Conservation (phyloP, 2,888 invertebrate species). For the Aleiodes leptofemur region DNA sequence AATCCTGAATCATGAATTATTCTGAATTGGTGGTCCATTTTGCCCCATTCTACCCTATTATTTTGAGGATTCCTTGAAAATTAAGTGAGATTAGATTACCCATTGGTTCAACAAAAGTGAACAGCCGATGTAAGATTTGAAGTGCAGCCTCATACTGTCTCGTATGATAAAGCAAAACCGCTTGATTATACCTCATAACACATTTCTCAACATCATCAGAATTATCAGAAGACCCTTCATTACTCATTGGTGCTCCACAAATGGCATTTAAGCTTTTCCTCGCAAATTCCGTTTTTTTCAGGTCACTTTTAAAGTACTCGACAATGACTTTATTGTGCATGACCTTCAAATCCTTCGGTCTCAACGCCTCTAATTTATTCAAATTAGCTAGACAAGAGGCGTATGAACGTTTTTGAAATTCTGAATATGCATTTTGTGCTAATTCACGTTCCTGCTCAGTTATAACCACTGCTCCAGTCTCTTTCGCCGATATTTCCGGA, state of each 20-base stretch:
- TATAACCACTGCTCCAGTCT: slow-evolving; percentile 58
- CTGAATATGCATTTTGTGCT: slow-evolving; percentile 79
- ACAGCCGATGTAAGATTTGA: slow-evolving; percentile 79
- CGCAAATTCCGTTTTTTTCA: slow-evolving; percentile 85
- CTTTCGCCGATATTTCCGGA: slow-evolving; percentile 55
- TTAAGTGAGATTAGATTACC: slow-evolving; percentile 72
- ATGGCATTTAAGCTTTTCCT: slow-evolving; percentile 82
- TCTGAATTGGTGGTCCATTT: too few relatives aligned
- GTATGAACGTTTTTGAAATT: slow-evolving; percentile 82
- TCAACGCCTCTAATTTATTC: slow-evolving; percentile 80
- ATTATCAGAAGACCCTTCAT: slow-evolving; percentile 70
- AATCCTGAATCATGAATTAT: too few relatives aligned
- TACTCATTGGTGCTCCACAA: slow-evolving; percentile 71
- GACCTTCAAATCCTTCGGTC: slow-evolving; percentile 84
- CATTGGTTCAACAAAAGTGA: slow-evolving; percentile 82
- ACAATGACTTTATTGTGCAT: slow-evolving; percentile 90
- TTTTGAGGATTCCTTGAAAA: slow-evolving; percentile 18
- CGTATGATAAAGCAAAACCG: slow-evolving; percentile 86
- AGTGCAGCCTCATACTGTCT: slow-evolving; percentile 85
- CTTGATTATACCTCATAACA: slow-evolving; percentile 86
- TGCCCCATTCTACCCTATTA: too few relatives aligned
- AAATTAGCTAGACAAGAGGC: slow-evolving; percentile 79
- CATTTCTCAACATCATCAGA: slow-evolving; percentile 82
- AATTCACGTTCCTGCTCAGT: slow-evolving; percentile 79
- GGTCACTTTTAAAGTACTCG: slow-evolving; percentile 86